Percentiles rank a stretch among this genome's conserved stretches.
phyloP scores from a whole-genome alignment of 2,797 vertebrate genomes.

The Loris lydekkerianus region DNA sequence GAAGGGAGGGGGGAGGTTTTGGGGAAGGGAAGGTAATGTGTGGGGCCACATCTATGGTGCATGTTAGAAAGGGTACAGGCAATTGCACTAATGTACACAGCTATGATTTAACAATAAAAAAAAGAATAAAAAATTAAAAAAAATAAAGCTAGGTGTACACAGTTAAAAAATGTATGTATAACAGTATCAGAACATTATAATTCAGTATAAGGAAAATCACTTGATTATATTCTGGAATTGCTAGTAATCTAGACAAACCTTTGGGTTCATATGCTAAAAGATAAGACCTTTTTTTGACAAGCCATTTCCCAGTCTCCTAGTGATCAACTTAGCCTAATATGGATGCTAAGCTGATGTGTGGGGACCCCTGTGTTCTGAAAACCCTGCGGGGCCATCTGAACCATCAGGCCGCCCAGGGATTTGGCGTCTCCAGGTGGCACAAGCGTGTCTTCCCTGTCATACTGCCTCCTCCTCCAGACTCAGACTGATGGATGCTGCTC shows the following conservation, averaged over 20 bases:
- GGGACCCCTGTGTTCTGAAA: not conserved
- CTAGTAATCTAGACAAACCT: not conserved
- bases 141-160: too few relatives aligned
- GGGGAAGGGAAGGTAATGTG: too few relatives aligned
- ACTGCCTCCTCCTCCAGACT: not conserved
- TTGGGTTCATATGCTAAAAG: not conserved
- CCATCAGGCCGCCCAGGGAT: not conserved
- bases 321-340: not conserved
- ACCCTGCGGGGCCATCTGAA: not conserved
- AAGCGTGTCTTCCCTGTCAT: not conserved
- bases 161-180: not conserved
- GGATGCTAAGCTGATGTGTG: not conserved
- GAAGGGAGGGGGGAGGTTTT: too few relatives aligned
- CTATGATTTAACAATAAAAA: too few relatives aligned
- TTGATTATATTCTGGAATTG: slow-evolving; percentile 53
- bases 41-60: too few relatives aligned
- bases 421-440: not conserved
- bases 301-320: not conserved
- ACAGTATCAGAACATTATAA: not conserved
- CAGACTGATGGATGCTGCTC: not conserved
- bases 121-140: too few relatives aligned
- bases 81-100: too few relatives aligned
- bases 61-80: too few relatives aligned
- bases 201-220: slow-evolving; percentile 14
- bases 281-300: not conserved